These are phyloP conservation scores for Valencia hispanica DNA, from an alignment of 2,797 vertebrate species.

Conservation along the genomic window DNA sequence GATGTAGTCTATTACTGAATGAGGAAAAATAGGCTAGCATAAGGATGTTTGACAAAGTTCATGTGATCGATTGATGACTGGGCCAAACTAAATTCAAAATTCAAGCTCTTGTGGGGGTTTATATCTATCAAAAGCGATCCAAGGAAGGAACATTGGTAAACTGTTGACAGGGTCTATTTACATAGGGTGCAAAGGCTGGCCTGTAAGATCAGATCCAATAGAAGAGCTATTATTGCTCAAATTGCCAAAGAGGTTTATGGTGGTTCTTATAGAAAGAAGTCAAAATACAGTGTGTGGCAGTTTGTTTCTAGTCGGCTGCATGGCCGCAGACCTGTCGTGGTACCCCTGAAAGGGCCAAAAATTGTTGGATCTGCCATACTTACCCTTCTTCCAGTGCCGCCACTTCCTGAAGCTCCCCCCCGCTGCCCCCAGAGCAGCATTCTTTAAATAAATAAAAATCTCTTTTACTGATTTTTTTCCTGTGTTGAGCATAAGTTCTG, in stretches of 20 bases:
- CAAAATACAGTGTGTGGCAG: not conserved
- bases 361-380: too few relatives aligned
- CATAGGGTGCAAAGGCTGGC: not conserved
- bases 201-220: not conserved
- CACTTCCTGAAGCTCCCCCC: too few relatives aligned
- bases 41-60: not conserved
- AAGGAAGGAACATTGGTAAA: not conserved
- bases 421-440: too few relatives aligned
- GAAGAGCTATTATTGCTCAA: not conserved
- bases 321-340: not conserved
- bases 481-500: too few relatives aligned
- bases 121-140: not conserved
- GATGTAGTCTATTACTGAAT: constrained; percentile 34
- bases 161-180: not conserved
- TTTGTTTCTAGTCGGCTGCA: not conserved
- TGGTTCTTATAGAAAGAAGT: not conserved
- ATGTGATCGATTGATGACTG: not conserved
- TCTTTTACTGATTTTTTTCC: too few relatives aligned
- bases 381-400: too few relatives aligned
- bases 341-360: not conserved
- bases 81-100: not conserved
- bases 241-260: not conserved
- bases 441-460: too few relatives aligned
- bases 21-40: not conserved
- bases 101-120: not conserved